Evolutionary conservation across 2,888 invertebrate species (phyloP), one percentile per base, ranked within the genome.

Genomic region (Theristus sp.): DNA sequence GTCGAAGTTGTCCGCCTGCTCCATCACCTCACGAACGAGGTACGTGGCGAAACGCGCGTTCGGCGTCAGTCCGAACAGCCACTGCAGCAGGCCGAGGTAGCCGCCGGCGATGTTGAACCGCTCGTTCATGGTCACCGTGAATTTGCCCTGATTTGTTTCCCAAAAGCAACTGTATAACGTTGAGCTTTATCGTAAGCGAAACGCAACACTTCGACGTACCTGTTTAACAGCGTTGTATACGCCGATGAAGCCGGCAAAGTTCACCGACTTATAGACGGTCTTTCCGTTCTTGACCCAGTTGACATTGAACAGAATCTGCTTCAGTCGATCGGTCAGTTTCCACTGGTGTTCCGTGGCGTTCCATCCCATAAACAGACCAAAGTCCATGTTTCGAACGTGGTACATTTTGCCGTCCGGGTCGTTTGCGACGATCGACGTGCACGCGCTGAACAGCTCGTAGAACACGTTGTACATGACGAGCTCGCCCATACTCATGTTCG

Each of bases 301-400:
- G 57, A 78, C 66, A 63, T 76, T 77, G 56, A 78, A 68, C 59
- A 78, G 71, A 62, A 74, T 69, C 25, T 74, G 74, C 24, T 75
- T 65, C 38, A 78, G 68, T 13, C 66, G 68, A 22, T 56, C 56
- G 24, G 56, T 56, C 22, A 56, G 6, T 24, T n/a, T 62, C 78
- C 78, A 78, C 0, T 74, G 74, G 60, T 74, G 70, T 49, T 71
- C 72, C 38, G 66, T 68, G 0, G 69, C 60, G 64, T 78, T 72
- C 77, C 77, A 78, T 28, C 81, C 81, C 66, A 81, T 68, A 67
- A 81, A 78, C 0, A 81, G 69, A 27, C 81, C 81, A 71, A 81
- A 81, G 69, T 81, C 81, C 58, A 81, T 69, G 68, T 81, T 81
- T 62, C 81, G 71, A 2, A 76, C 80, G 73, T 80, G 80, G 64